Evolutionary conservation across 1,140 invertebrate species (phyloP), one percentile per base, ranked within the genome.

Genomic region (Brachionus asplanchnoidis): DNA sequence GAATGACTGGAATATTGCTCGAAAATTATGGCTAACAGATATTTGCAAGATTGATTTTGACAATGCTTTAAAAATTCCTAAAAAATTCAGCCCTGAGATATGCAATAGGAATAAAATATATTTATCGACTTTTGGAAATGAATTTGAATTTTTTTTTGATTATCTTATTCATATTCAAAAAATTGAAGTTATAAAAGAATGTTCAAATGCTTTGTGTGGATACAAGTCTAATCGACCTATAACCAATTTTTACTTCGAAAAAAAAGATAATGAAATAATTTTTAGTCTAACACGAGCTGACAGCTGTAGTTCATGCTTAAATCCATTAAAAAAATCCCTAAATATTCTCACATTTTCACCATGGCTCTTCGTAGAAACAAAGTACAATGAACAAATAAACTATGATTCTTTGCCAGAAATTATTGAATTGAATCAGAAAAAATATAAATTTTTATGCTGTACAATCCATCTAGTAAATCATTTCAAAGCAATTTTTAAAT

Each of bases 151-250:
- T 32, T 70, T n/a, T 70, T 70, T 70, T 23, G 26, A 70, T 32
- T 70, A 70, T 70, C 60, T 65, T 65, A 23, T 65, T 65, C 60
- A 65, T 65, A 23, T 65, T 23, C 60, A 65, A 65, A 65, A 65
- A 65, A 9, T 23, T 20, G 60, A 65, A 65, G 60, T 65, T 65
- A 65, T 23, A 65, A 65, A 65, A 26, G 23, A 23, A 65, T 65
- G 20, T 65, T 65, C 20, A 65, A 65, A 65, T 65, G 60, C 17
- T 23, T 65, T 65, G 11, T 65, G 23, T 26, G 23, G 23, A 65
- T 65, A 65, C 17, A 20, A 65, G 20, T 65, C 60, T 65, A 65
- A 23, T 23, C 60, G 5, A 26, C 20, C 60, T 23, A 26, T 65
- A 50, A 1, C 44, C 11, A 50, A 50, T 50, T 50, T 50, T 50